Conservation (phyloP, 1,140 invertebrate species). For the Onthophagus taurus region DNA sequence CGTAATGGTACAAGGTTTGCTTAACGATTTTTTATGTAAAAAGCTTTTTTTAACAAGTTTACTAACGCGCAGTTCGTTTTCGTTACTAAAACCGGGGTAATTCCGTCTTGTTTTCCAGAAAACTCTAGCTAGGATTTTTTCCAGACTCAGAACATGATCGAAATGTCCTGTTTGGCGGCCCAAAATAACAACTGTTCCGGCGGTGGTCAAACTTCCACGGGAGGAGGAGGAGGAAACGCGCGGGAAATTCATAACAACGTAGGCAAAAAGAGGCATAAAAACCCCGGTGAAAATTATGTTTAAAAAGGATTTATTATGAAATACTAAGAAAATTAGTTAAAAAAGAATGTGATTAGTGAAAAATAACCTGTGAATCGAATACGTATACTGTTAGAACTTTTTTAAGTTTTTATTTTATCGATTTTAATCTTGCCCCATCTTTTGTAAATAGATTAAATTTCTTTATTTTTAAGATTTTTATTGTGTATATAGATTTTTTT, state of each 20-base stretch:
- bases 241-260: constrained; percentile 15
- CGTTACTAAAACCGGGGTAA: constrained; percentile 38
- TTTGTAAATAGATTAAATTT: background rate
- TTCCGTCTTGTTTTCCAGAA: constrained; percentile 39
- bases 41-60: background rate
- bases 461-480: background rate
- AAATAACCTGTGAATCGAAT: background rate
- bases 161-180: constrained; percentile 50
- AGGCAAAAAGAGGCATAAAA: constrained; percentile 5
- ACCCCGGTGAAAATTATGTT: constrained; percentile 23
- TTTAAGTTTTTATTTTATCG: background rate
- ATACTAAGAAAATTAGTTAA: no score
- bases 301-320: no score
- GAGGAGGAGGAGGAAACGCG: constrained; percentile 1
- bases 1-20: background rate
- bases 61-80: constrained; percentile 9
- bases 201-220: constrained; percentile 20
- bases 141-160: constrained; percentile 44
- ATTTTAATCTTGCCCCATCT: background rate
- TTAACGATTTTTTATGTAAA: background rate
- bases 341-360: no score
- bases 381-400: background rate
- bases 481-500: no score
- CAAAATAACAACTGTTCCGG: constrained; percentile 48
- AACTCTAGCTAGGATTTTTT: constrained; percentile 40